Evolutionary conservation across 2,113 vertebrate species (phyloP).

Genomic region (Pica pica): DNA sequence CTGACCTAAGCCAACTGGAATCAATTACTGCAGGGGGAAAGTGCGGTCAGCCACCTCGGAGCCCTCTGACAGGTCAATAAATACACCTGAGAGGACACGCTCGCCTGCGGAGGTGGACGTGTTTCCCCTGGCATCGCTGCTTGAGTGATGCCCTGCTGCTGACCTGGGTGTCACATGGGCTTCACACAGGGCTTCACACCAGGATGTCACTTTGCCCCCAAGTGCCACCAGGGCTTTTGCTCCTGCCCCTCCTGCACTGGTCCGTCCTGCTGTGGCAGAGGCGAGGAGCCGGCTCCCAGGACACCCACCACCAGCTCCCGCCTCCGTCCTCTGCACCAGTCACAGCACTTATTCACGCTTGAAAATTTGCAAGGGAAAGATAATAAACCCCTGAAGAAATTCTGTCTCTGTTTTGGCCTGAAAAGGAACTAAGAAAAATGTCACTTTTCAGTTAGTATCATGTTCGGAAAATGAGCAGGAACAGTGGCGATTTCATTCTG

Average conservation of each 20-base stretch:
- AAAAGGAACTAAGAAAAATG: conserved; percentile 14
- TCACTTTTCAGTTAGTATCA: conserved; percentile 18
- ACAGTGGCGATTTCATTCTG: background rate
- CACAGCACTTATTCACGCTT: background rate
- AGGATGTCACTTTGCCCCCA: background rate
- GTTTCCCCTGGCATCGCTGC: background rate
- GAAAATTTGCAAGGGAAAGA: background rate
- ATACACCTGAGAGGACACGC: background rate
- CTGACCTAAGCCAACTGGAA: background rate
- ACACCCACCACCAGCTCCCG: background rate
- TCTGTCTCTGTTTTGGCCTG: background rate
- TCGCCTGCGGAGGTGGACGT: fast-evolving
- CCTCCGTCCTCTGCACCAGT: background rate
- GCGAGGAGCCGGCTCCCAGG: background rate
- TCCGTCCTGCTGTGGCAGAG: background rate
- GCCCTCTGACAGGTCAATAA: conserved; percentile 38
- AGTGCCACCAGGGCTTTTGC: background rate
- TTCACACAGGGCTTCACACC: background rate
- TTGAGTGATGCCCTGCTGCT: background rate
- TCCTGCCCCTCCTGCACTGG: fast-evolving
- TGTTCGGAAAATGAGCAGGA: background rate
- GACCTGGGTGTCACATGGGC: background rate
- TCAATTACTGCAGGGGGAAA: background rate
- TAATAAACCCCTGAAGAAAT: background rate
- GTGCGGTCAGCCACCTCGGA: background rate